Conservation (phyloP, 2,797 vertebrate genomes). For the Sternotherus odoratus region DNA sequence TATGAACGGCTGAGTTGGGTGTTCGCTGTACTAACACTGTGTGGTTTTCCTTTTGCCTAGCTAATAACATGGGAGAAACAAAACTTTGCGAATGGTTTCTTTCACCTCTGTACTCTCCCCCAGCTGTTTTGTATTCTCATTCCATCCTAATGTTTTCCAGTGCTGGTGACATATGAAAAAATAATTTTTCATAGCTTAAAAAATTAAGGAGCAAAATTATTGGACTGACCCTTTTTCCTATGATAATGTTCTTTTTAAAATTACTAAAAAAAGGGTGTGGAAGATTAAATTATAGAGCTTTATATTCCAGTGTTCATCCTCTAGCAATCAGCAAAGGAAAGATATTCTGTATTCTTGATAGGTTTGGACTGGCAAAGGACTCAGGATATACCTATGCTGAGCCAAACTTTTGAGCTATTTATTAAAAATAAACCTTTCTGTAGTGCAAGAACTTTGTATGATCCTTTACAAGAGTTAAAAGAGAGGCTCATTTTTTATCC, state of each 20-base stretch:
- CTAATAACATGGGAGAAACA: slow-evolving; percentile 62
- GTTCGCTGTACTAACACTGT: slow-evolving; percentile 77
- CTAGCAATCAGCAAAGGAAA: neutral
- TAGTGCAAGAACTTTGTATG: neutral
- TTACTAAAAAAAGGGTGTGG: neutral
- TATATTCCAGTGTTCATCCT: neutral
- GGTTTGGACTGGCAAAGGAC: neutral
- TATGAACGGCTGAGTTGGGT: slow-evolving; percentile 80
- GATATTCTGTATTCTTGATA: neutral
- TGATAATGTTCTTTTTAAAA: slow-evolving; percentile 7
- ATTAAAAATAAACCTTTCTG: neutral
- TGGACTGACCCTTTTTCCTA: neutral
- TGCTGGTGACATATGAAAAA: neutral
- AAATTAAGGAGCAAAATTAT: neutral
- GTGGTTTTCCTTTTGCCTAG: slow-evolving; percentile 70
- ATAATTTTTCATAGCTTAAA: neutral
- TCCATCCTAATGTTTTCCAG: slow-evolving; percentile 11
- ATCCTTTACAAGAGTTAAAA: neutral
- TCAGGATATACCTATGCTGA: neutral
- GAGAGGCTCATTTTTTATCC: neutral
- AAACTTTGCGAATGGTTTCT: slow-evolving; percentile 32
- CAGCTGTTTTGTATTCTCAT: neutral
- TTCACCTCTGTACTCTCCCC: slow-evolving; percentile 28
- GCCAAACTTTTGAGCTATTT: neutral
- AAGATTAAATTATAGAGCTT: neutral